These are phyloP conservation scores for Coregonus clupeaformis DNA, from an alignment of 2,113 vertebrate genomes.

Conservation along the genomic window DNA sequence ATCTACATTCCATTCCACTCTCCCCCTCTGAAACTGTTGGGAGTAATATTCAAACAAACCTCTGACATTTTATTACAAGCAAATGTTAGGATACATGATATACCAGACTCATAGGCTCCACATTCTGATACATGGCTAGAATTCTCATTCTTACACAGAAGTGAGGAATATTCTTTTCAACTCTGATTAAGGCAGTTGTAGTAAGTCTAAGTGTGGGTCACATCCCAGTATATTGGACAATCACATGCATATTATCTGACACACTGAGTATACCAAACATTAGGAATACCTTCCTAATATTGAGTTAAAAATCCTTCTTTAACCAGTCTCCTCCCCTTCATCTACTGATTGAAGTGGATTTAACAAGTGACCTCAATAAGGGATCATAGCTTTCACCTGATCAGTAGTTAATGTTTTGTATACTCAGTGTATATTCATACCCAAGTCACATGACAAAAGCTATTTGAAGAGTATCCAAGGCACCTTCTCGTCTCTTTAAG, in stretches of 20 bases:
- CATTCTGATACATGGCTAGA: neutral
- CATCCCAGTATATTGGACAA: neutral
- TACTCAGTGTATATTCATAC: neutral
- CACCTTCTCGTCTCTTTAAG: neutral
- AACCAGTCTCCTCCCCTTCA: neutral
- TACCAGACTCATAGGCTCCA: neutral
- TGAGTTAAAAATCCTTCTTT: neutral
- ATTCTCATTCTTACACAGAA: neutral
- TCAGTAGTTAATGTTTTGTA: neutral
- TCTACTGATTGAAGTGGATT: neutral
- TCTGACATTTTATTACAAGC: neutral
- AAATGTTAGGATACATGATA: neutral
- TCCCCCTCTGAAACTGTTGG: neutral
- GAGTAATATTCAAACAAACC: neutral
- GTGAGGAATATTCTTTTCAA: neutral
- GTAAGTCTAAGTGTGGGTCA: neutral
- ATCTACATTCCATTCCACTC: neutral
- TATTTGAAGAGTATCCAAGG: neutral
- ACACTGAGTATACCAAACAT: neutral
- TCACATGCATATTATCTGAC: constrained; percentile 15
- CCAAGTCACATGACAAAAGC: constrained; percentile 43
- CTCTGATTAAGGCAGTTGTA: constrained; percentile 3
- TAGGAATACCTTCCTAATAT: neutral
- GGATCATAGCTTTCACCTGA: no score
- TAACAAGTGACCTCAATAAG: no score